phyloP scores from a whole-genome alignment of 1,140 invertebrate genomes.

The Trachymyrmex septentrionalis region DNA sequence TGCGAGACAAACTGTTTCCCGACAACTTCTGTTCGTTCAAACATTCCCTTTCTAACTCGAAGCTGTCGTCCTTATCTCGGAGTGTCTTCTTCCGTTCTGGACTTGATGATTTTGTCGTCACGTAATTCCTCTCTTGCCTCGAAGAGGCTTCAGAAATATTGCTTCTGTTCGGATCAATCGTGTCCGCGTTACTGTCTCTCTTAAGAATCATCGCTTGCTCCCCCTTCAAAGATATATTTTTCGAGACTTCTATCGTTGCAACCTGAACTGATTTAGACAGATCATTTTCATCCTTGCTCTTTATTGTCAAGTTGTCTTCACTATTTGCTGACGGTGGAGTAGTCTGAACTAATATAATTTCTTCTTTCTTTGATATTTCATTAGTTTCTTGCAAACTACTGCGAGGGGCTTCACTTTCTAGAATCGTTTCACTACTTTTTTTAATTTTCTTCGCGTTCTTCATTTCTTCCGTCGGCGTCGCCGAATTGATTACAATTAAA shows the following conservation, averaged over 20 bases:
- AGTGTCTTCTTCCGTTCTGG: constrained; percentile 40
- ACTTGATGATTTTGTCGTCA: constrained; percentile 76
- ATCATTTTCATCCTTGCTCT: not conserved
- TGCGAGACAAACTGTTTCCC: not conserved
- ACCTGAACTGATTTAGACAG: not conserved
- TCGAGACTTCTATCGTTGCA: not conserved
- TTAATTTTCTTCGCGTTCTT: constrained; percentile 19
- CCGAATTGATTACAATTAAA: not conserved
- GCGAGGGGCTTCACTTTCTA: not conserved
- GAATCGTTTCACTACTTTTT: not conserved
- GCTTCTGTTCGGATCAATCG: not conserved
- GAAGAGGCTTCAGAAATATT: constrained; percentile 72
- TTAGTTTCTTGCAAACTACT: not conserved
- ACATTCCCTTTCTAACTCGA: not conserved
- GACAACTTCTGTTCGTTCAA: not conserved
- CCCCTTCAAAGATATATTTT: not conserved
- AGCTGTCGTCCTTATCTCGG: constrained; percentile 21
- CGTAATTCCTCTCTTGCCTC: constrained; percentile 77
- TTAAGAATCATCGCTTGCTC: not conserved
- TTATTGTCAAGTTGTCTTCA: not conserved
- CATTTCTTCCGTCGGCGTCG: constrained; percentile 1
- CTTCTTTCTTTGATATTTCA: constrained; percentile 18
- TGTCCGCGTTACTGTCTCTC: not conserved
- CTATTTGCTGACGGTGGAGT: not conserved
- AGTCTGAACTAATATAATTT: constrained; percentile 6